phyloP scores from a whole-genome alignment of 2,113 vertebrate species.

The Chionis minor region DNA sequence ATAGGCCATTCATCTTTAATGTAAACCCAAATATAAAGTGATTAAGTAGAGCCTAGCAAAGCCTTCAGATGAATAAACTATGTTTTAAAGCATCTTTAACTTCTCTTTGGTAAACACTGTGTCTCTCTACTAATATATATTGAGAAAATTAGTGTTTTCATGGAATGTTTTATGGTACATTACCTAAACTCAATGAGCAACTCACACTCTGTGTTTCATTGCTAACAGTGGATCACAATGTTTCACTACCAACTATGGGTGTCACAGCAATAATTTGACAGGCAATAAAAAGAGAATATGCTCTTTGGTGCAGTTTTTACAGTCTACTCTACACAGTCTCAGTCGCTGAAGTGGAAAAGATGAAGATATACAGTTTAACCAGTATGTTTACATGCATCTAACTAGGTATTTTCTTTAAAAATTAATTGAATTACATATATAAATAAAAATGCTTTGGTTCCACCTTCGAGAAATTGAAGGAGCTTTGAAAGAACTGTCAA shows the following conservation, averaged over 20 bases:
- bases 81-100: conserved; percentile 70
- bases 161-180: conserved; percentile 81
- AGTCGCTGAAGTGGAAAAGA: conserved; percentile 74
- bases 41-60: conserved; percentile 14
- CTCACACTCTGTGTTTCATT: conserved; percentile 56
- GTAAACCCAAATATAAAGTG: background rate
- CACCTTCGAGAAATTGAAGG: conserved; percentile 11
- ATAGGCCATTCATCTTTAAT: background rate
- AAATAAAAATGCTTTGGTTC: conserved; percentile 54
- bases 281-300: conserved; percentile 71
- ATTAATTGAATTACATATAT: conserved; percentile 67
- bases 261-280: conserved; percentile 76
- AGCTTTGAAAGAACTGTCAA: conserved; percentile 20
- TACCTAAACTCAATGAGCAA: conserved; percentile 79
- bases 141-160: conserved; percentile 84
- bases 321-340: conserved; percentile 51
- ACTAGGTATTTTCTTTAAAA: conserved; percentile 60
- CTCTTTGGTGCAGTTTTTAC: conserved; percentile 65
- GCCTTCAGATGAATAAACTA: conserved; percentile 66
- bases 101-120: conserved; percentile 71
- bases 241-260: conserved; percentile 69
- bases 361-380: conserved; percentile 72
- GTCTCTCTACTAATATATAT: conserved; percentile 76
- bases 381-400: conserved; percentile 70
- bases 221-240: conserved; percentile 63